Evolutionary conservation across 1,140 invertebrate species (phyloP).

Genomic region (Sycobia sp.): DNA sequence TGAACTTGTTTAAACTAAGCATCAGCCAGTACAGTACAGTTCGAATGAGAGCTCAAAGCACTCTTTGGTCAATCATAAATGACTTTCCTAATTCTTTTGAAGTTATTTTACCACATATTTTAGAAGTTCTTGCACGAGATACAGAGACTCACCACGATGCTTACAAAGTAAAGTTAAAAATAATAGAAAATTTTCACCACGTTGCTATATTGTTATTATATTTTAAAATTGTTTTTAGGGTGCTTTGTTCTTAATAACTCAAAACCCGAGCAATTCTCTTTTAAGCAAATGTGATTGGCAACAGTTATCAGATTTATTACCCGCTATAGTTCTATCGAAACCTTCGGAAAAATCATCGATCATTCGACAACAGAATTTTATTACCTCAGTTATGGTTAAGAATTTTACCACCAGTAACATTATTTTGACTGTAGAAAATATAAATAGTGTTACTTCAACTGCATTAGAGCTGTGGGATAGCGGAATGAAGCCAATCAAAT

Average conservation of each 20-base stretch:
- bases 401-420: conserved; percentile 68
- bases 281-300: conserved; percentile 73
- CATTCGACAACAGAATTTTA: conserved; percentile 72
- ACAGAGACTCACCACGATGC: conserved; percentile 70
- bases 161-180: conserved; percentile 75
- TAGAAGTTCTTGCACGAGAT: conserved; percentile 66
- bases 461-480: conserved; percentile 60
- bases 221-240: conserved; percentile 5
- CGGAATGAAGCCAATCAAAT: conserved; percentile 35
- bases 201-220: neutral
- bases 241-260: conserved; percentile 66
- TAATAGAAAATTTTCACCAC: no score
- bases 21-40: conserved; percentile 72
- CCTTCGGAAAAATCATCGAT: conserved; percentile 83
- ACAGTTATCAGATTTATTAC: conserved; percentile 74
- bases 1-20: conserved; percentile 67
- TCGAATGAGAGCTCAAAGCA: conserved; percentile 68
- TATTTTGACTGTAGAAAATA: conserved; percentile 63
- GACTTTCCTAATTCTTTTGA: conserved; percentile 68
- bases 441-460: conserved; percentile 59
- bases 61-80: conserved; percentile 59
- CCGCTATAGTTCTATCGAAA: conserved; percentile 71
- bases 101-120: conserved; percentile 65
- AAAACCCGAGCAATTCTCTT: conserved; percentile 68
- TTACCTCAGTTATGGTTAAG: conserved; percentile 57